Base-by-base conservation (phyloP, 2,888 invertebrate species). In the Apamea epomidion region DNA sequence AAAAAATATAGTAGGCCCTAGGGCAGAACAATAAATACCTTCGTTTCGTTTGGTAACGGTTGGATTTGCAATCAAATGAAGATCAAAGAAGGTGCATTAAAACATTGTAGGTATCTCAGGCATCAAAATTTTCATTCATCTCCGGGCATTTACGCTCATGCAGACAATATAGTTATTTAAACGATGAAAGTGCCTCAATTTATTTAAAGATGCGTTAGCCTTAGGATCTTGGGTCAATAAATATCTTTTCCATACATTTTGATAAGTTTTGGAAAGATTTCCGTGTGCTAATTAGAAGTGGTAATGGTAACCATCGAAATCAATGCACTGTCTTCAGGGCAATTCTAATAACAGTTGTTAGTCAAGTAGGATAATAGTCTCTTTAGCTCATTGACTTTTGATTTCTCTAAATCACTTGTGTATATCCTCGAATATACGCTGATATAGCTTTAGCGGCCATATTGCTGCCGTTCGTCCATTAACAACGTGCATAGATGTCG, bases 121-220 rank as follows among this genome's bases (percentile, higher is more conserved):
- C 60, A 86, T 82, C 48, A 64, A 62, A 4, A 58, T 62, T 21
- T 62, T 75, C 82, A 82, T 75, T 83, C 51, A 70, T 74, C 64
- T 58, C 8, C 16, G 2, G 80, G 29, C 81, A 81, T 82, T 73
- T 67, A 81, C 51, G 32, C 45, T 86, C 60, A 86, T 58, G 18
- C 74, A 82, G 54, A 86, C 74, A 71, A 45, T 45, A 77, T 25
- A 78, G 37, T 48, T 71, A 71, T 65, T 74, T 10, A 82, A 70
- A 70, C 21, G 48, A 72, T 68, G 82, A 73, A 81, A 64, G 60
- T 83, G 71, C 45, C 67, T 67, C 83, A 76, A 71, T 87, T 83
- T 83, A 71, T 83, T 68, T 64, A 87, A 76, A 83, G n/a, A 32
- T 82, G 64, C 37, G 12, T 64, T 83, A 74, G 32, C 12, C n/a